These are phyloP conservation scores for Orchesella flavescens DNA, from an alignment of 2,888 invertebrate species.

Conservation along the genomic window DNA sequence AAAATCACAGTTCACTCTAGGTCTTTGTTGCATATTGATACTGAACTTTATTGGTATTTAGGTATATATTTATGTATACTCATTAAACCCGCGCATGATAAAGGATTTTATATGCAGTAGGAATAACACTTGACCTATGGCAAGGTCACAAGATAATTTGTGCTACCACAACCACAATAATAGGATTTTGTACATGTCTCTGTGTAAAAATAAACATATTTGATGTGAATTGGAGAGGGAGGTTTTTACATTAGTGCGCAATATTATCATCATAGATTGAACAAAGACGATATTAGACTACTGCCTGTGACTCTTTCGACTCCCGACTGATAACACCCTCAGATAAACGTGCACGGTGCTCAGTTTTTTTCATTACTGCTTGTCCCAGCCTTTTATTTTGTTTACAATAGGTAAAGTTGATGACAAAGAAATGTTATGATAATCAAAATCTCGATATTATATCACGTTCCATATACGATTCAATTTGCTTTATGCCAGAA, in stretches of 20 bases:
- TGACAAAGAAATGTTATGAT: slow-evolving; percentile 3
- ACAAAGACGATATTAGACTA: not conserved
- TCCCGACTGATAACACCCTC: slow-evolving; percentile 5
- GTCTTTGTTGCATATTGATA: no score
- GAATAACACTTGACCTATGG: no score
- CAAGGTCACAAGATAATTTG: no score
- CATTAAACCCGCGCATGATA: no score
- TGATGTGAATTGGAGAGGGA: no score
- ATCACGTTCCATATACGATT: not conserved
- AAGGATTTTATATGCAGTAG: no score
- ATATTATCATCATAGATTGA: not conserved
- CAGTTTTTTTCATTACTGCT: not conserved
- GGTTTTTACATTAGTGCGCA: no score
- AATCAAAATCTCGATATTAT: not conserved
- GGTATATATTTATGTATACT: no score
- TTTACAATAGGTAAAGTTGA: not conserved
- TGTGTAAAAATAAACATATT: not conserved
- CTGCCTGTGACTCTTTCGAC: not conserved
- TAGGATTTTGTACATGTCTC: slow-evolving; percentile 7
- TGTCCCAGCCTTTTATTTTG: not conserved
- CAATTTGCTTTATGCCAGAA: no score
- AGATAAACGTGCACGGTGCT: not conserved
- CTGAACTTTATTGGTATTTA: no score
- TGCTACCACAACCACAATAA: not conserved
- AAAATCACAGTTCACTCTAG: no score